Percentiles rank a stretch among this genome's conserved stretches.
These are phyloP conservation scores for Hippopotamyrus pictus DNA, from an alignment of 2,797 vertebrate genomes.

Conservation along the genomic window DNA sequence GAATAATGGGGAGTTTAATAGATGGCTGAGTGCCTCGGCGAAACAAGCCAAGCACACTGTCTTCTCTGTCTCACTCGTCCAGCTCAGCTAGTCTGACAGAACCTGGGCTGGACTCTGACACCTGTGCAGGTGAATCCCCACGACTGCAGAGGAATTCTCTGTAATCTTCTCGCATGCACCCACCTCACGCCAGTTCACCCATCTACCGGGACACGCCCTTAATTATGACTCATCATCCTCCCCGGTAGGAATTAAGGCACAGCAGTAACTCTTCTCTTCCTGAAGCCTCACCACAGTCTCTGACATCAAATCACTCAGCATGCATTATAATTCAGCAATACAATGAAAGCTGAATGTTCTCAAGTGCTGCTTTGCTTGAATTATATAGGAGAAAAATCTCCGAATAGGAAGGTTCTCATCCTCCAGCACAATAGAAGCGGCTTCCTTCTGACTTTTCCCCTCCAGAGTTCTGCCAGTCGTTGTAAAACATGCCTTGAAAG, in stretches of 20 bases:
- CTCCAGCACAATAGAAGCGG: background rate
- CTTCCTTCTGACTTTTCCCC: background rate
- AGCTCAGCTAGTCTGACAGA: background rate
- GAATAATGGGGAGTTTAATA: background rate
- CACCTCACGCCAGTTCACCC: background rate
- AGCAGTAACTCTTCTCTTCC: background rate
- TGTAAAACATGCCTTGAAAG: background rate
- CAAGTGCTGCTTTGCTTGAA: background rate
- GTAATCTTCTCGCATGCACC: background rate
- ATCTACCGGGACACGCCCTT: background rate
- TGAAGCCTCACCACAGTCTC: background rate
- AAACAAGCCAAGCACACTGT: background rate
- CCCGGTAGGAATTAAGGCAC: background rate
- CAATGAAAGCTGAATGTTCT: slow-evolving; percentile 7
- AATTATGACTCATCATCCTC: background rate
- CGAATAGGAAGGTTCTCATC: background rate
- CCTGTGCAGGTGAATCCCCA: background rate
- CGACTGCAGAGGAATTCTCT: background rate
- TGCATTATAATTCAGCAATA: slow-evolving; percentile 5
- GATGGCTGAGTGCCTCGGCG: background rate
- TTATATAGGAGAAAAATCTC: background rate
- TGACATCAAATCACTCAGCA: background rate
- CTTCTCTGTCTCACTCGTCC: background rate
- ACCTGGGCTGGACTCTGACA: background rate
- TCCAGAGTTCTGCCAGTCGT: background rate